Evolutionary conservation across 1,140 invertebrate genomes (phyloP), one percentile per base, ranked within the genome.

Genomic region (Plutomurus gul): DNA sequence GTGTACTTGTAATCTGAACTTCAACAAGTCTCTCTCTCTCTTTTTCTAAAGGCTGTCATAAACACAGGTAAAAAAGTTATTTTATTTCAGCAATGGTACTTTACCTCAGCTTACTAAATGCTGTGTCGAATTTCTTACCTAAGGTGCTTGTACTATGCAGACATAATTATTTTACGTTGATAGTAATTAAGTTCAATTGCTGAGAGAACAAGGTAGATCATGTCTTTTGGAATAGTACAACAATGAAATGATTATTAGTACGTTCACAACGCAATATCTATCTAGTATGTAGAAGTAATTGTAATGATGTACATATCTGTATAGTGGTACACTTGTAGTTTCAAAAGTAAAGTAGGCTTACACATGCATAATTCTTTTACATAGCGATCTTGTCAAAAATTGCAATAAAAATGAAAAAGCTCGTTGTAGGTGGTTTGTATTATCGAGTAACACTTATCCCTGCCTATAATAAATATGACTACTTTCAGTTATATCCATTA

Each of bases 321-420:
- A 56, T 25, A 47, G 51, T 56, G 25, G 7, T 25, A 11, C 25
- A 56, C 20, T 56, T 25, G 25, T 56, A 56, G 7, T 56, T 60
- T 60, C 33, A n/a, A n/a, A 65, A 65, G 16, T 65, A 65, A 65
- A 65, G 56, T 36, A 65, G 56, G 27, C 56, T 43, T 65, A 16
- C 25, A 65, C 56, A 65, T 65, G 27, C 27, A 65, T 30, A 36
- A 27, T 33, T 18, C 56, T n/a, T 65, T 65, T n/a, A 65, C 56
- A 65, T 65, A 65, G 27, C 36, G 18, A 27, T 65, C 56, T 65
- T 65, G 56, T 65, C 56, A 65, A 65, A 65, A 65, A 65, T 3
- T 65, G 56, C 30, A 65, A 65, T 65, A 65, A 65, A 65, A 65
- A 43, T 43, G n/a, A 43, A 43, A 43, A 10, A 43, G 10, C 39